Evolutionary conservation across 1,140 invertebrate genomes (phyloP), one percentile per base, ranked within the genome.

Genomic region (Conus ventricosus): DNA sequence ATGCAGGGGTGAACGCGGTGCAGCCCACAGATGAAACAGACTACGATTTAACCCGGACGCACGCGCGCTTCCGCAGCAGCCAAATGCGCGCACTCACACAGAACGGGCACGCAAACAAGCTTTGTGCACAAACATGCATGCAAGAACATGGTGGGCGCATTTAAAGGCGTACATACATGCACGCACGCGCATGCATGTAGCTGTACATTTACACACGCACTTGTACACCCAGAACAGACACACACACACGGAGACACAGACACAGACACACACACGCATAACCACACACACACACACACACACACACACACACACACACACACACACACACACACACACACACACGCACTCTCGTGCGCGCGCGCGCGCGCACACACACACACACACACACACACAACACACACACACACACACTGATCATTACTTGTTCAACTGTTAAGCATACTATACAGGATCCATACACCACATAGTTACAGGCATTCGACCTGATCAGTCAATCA

Each of bases 211-310:
- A 82, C 81, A 83, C 53, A 83, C 81, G 55, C 53, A 83, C 81
- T 55, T 53, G 55, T 27, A 81, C 78, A 81, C 78, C 27, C 78
- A 53, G 1, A 17, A 81, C 27, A 51, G 15, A 51, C 25, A 57
- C 81, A 83, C 53, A 57, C 81, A 83, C 81, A 83, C 81, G 55
- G 51, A 83, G 7, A 57, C 76, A 78, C 27, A 78, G n/a, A 78
- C 76, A 78, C 76, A 78, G 51, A 83, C 81, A 83, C 81, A 83
- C 81, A 55, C 81, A 83, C 81, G 53, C 51, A 55, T 53, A 83
- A 51, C 54, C 53, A 83, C 81, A 83, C 81, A 83, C 81, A 83
- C 51, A 55, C 53, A 55, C 53, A 55, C 51, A 55, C 81, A 2
- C 81, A 23, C 81, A 4, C 57, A 4, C 57, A 4, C 57, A 4